Evolutionary conservation across 1,140 invertebrate genomes (phyloP), one percentile per base, ranked within the genome.

Genomic region (Nylanderia fulva): DNA sequence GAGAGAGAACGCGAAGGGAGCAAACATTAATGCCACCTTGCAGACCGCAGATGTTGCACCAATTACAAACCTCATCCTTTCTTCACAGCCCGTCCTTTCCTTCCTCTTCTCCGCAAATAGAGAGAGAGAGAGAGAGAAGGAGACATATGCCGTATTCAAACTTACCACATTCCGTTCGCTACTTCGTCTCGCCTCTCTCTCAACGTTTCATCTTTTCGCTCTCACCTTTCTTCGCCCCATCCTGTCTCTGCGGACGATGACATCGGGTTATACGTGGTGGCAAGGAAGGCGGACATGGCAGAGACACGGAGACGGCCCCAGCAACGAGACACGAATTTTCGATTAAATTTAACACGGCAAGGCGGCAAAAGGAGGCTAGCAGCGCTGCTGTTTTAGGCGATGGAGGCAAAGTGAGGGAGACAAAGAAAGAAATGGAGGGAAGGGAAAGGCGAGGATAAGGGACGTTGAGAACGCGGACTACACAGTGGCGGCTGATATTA

Each of bases 31-130:
- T 94, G 93, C 91, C 90, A 93, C 91, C 92, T 92, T 91, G 90
- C 87, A 93, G 92, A 94, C 93, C 93, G 90, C 94, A 95, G 94
- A 95, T 95, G 94, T 95, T 95, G 92, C 93, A 90, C 92, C 94
- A 94, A 95, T 95, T 94, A 94, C 94, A 94, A 94, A 93, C 92
- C 94, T 93, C 92, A 92, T 90, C 90, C 88, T 72, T 39, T 66
- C 58, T 66, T 63, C 77, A 45, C 64, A 61, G 45, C 45, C 36
- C 54, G 66, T 82, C 77, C 74, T 69, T 63, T 56, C 84, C 77
- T 58, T 56, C 80, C 82, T 61, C 76, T 61, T 33, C 63, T 77
- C 18, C 64, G 56, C 63, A 71, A 56, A 45, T 18, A 52, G 82
- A 88, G 54, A 56, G 36, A 29, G 80, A 29, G 80, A 33, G 29